A percentile compares a stretch with the other conserved stretches of the same genome.
phyloP scores from a whole-genome alignment of 64 coral and sea anemone species.

The Actinia equina region DNA sequence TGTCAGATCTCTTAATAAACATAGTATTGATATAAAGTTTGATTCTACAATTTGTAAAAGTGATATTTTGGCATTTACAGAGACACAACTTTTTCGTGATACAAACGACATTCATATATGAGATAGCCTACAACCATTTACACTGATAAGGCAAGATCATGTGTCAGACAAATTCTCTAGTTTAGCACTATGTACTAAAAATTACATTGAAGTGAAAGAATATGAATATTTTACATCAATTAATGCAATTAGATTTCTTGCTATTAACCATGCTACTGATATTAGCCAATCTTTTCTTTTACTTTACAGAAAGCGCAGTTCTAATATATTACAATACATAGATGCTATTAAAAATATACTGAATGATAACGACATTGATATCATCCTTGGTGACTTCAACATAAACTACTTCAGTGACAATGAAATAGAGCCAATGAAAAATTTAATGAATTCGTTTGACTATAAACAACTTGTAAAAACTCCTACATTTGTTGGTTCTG shows the following conservation, averaged over 20 bases:
- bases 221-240: slow-evolving; percentile 48
- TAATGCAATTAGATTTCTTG: slow-evolving; percentile 50
- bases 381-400: slow-evolving; percentile 47
- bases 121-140: slow-evolving; percentile 42
- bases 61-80: slow-evolving; percentile 32
- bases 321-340: slow-evolving; percentile 36
- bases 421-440: slow-evolving; percentile 27
- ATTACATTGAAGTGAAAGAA: slow-evolving; percentile 17
- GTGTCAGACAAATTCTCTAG: slow-evolving; percentile 48
- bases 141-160: slow-evolving; percentile 48
- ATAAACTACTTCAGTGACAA: no score
- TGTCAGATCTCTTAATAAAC: slow-evolving; percentile 54
- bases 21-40: slow-evolving; percentile 44
- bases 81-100: slow-evolving; percentile 23
- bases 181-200: slow-evolving; percentile 58
- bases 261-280: slow-evolving; percentile 22
- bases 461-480: slow-evolving; percentile 38
- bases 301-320: slow-evolving; percentile 57
- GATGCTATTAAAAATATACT: slow-evolving; percentile 34
- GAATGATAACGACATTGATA: slow-evolving; percentile 25
- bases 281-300: slow-evolving; percentile 29
- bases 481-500: slow-evolving; percentile 42
- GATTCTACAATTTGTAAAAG: slow-evolving; percentile 27
- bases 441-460: slow-evolving; percentile 29
- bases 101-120: slow-evolving; percentile 34